Evolutionary conservation across 2,888 invertebrate genomes (phyloP).

Genomic region (Acanthosoma haemorrhoidale): DNA sequence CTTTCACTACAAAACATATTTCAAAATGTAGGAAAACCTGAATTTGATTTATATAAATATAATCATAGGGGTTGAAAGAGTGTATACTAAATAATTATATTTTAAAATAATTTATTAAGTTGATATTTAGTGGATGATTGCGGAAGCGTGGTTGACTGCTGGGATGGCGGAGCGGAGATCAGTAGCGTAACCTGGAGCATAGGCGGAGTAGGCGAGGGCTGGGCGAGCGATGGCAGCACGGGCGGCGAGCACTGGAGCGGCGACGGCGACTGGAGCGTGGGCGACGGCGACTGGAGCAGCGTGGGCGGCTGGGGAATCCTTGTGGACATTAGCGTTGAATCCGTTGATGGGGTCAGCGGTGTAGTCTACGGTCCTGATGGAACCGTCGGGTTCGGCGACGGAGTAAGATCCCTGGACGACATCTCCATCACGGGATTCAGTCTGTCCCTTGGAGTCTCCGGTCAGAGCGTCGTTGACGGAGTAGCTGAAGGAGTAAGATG

Average conservation of each 20-base stretch:
- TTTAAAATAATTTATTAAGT: background rate
- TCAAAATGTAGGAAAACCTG: too few relatives aligned
- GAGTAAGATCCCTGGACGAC: background rate
- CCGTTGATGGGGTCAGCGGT: conserved; percentile 1
- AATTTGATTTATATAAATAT: too few relatives aligned
- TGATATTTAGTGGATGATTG: background rate
- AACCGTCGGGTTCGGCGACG: background rate
- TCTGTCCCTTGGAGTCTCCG: conserved; percentile 9
- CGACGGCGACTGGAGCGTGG: conserved; percentile 32
- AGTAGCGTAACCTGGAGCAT: conserved; percentile 17
- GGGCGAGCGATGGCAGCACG: background rate
- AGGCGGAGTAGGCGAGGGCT: background rate
- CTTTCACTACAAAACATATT: too few relatives aligned
- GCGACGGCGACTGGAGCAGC: conserved; percentile 40
- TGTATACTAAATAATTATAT: background rate
- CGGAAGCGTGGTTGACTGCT: conserved; percentile 42
- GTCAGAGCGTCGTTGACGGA: background rate
- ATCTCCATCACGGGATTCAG: background rate
- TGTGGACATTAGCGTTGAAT: conserved; percentile 40
- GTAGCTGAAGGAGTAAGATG: background rate
- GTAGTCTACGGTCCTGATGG: background rate
- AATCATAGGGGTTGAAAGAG: too few relatives aligned
- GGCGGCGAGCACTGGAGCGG: conserved; percentile 27
- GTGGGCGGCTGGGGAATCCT: conserved; percentile 43
- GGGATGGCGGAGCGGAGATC: conserved; percentile 7